Base-by-base conservation (phyloP, 2,797 vertebrate genomes). In the Coendou prehensilis region DNA sequence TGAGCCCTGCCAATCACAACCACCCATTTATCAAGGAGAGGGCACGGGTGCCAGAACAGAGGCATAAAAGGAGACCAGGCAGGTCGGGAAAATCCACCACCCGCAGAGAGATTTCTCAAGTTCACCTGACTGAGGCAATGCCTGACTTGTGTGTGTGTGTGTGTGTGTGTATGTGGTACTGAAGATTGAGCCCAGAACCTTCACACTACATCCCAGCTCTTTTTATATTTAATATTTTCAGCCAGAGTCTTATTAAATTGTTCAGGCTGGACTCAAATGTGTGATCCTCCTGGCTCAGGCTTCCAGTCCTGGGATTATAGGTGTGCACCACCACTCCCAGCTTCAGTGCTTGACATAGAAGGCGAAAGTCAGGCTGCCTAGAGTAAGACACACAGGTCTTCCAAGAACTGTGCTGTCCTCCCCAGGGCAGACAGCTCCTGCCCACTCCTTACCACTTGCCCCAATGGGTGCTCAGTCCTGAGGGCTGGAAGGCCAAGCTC, bases 391-490 rank as follows among this genome's bases (percentile, higher is more conserved):
- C 30, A 41, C 20, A 56, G 28, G 52, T 23, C 52, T n/a, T 67
- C 33, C 26, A 30, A 33, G 45, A 1, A 41, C 52, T 30, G 54
- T 6, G 22, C 54, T 61, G n/a, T n/a, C 37, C 79, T 78, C 30
- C 7, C 30, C 8, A 0, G 5, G 14, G 26, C 5, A 17, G 64
- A 1, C 11, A 28, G 47, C 50, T 71, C n/a, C 73, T 1, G 1
- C 23, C 73, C 37, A 37, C 15, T 54, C 28, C 61, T 83, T 30
- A 8, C 45, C 18, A 23, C 28, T 83, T 22, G 28, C 23, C 9
- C 33, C n/a, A 22, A 23, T 30, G 69, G 47, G 54, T 2, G 54
- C 33, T 75, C 3, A 15, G 56, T 56, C 61, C 28, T 2, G 4
- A 0, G 9, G 26, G 6, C 13, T 17, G 33, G 23, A 73, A 87